Conservation (phyloP, 2,888 invertebrate species). For the Brachycybe producta region DNA sequence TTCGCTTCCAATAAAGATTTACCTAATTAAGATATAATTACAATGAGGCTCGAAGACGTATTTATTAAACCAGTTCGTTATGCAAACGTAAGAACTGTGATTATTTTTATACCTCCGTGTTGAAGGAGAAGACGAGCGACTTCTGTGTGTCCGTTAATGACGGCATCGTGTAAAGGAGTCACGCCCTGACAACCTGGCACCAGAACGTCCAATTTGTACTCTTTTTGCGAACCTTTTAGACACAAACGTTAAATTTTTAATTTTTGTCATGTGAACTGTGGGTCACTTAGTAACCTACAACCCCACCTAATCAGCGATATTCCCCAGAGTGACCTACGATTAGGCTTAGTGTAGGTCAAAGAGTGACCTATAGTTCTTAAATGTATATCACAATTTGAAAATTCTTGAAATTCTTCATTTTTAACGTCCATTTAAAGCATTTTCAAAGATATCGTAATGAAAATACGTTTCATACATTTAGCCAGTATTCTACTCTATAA, state of each 20-base stretch:
- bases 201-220: neutral
- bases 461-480: too few species aligned
- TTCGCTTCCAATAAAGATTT: neutral
- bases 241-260: neutral
- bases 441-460: too few species aligned
- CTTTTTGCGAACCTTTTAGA: neutral
- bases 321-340: too few species aligned
- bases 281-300: neutral
- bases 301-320: too few species aligned
- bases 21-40: neutral
- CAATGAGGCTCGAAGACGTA: neutral
- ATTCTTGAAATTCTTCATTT: too few species aligned
- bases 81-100: neutral
- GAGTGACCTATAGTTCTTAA: too few species aligned
- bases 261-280: too few species aligned
- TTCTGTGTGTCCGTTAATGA: neutral
- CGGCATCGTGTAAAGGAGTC: constrained; percentile 17
- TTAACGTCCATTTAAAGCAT: too few species aligned
- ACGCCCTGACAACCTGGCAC: neutral
- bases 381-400: too few species aligned
- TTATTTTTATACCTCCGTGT: constrained; percentile 2
- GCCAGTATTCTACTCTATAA: too few species aligned
- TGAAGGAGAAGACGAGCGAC: constrained; percentile 1
- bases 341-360: too few species aligned
- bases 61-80: neutral